Evolutionary conservation across 2,888 invertebrate species (phyloP).

Genomic region (Asteroscopus sphinx): DNA sequence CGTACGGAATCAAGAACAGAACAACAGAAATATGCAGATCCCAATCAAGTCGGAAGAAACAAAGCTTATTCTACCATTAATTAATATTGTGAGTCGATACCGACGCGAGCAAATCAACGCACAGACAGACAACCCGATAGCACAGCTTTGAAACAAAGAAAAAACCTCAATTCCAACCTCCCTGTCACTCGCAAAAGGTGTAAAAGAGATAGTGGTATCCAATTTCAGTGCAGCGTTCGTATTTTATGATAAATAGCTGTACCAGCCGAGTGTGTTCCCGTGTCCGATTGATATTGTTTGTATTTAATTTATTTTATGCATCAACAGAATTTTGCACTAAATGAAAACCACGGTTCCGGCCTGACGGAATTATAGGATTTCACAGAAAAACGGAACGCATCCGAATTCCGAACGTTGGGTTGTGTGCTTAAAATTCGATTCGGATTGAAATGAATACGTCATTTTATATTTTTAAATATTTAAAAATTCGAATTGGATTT

Average conservation of each 20-base stretch:
- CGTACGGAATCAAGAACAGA: slow-evolving; percentile 59
- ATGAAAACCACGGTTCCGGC: slow-evolving; percentile 69
- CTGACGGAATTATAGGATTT: slow-evolving; percentile 62
- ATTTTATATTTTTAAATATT: slow-evolving; percentile 46
- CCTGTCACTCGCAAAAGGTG: slow-evolving; percentile 58
- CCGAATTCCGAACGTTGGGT: slow-evolving; percentile 46
- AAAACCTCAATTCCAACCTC: slow-evolving; percentile 63
- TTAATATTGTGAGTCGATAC: slow-evolving; percentile 84
- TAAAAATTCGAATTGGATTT: slow-evolving; percentile 47
- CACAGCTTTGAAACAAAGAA: slow-evolving; percentile 77
- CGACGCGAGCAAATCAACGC: slow-evolving; percentile 80
- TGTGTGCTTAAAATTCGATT: slow-evolving; percentile 49
- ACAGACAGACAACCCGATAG: slow-evolving; percentile 77
- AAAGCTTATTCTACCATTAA: slow-evolving; percentile 81
- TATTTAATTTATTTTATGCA: slow-evolving; percentile 83
- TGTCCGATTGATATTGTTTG: slow-evolving; percentile 86
- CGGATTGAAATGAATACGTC: slow-evolving; percentile 54
- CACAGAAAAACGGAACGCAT: slow-evolving; percentile 52
- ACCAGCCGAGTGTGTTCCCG: slow-evolving; percentile 81
- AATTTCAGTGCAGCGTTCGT: slow-evolving; percentile 77
- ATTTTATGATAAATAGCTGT: slow-evolving; percentile 86
- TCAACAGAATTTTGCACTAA: slow-evolving; percentile 74
- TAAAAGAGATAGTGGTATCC: slow-evolving; percentile 68
- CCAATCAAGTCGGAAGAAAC: slow-evolving; percentile 75
- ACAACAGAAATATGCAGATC: slow-evolving; percentile 66